Conservation (phyloP, 2,888 invertebrate genomes). For the Andricus curvator region DNA sequence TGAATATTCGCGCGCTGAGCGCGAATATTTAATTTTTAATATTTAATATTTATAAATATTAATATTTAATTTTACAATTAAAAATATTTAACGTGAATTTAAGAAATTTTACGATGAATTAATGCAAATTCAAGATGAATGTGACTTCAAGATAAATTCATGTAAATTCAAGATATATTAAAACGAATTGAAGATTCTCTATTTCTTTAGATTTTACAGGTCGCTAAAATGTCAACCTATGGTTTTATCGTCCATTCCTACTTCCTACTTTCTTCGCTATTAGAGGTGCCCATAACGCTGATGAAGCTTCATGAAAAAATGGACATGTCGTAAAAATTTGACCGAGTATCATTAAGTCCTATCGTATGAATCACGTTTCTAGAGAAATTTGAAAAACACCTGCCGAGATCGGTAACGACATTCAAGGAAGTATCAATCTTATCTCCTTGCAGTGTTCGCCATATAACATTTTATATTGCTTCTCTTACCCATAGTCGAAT, state of each 20-base stretch:
- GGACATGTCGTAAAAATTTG: constrained; percentile 16
- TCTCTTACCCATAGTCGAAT: constrained; percentile 11
- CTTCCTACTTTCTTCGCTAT: constrained; percentile 19
- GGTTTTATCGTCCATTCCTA: background rate
- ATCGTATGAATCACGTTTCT: background rate
- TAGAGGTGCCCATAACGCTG: background rate
- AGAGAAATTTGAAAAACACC: constrained; percentile 21
- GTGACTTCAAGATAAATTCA: too few species aligned
- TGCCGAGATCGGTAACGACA: constrained; percentile 3
- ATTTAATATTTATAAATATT: too few species aligned
- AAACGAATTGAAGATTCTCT: background rate
- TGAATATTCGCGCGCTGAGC: too few species aligned
- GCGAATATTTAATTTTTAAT: too few species aligned
- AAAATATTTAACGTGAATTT: too few species aligned
- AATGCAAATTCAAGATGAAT: too few species aligned
- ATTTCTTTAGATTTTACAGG: background rate
- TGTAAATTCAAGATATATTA: too few species aligned
- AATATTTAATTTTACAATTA: too few species aligned
- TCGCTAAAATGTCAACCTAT: background rate
- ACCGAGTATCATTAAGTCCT: constrained; percentile 1
- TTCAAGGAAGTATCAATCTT: constrained; percentile 26
- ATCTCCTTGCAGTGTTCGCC: constrained; percentile 1
- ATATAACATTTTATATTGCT: constrained; percentile 2
- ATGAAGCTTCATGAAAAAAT: constrained; percentile 7
- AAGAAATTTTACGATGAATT: too few species aligned